Base-by-base conservation (phyloP, 2,113 vertebrate species). In the Podarcis raffonei region DNA sequence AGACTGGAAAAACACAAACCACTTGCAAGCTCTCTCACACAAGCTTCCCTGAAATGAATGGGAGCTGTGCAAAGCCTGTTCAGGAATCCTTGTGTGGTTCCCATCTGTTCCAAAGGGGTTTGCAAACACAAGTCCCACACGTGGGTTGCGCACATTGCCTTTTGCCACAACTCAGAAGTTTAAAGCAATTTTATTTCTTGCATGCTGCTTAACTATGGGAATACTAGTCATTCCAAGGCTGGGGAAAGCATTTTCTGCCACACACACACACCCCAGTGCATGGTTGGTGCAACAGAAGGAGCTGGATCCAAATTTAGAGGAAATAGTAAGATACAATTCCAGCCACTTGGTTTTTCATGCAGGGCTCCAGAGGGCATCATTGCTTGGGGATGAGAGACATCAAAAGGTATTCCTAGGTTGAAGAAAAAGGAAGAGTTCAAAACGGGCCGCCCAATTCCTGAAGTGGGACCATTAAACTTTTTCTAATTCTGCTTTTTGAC, bases 211-310 rank as follows among this genome's bases (percentile, higher is more conserved):
- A 1, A 22, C 35, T 8, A 59, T 2, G 16, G 78, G 59, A n/a
- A 32, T 20, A 5, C 78, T 30, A 3, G 32, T 37, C 2, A 35
- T 2, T 32, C 80, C 80, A 65, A 59, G 59, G 16, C 30, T 6
- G 16, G n/a, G 22, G 5, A 5, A 20, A 5, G 1, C 7, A 8
- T 25, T 65, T 18, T 6, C 16, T 35, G 13, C 15, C 30, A 2
- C 4, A 16, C 5, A 16, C 15, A 1, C 13, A 4, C 4, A 2
- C 4, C n/a, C 30, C 8, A 1, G 48, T 53, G 48, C 48, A 53
- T 16, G 30, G 13, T 74, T 74, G 71, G n/a, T 74, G 71, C n/a
- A 74, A 32, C 30, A 74, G 74, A 23, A 42, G 75, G 11, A 42
- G 9, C 3, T 42, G 20, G 42, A 22, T 22, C 35, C 75, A 77